Conservation (phyloP, 2,888 invertebrate species). For the Hyposoter dolosus region DNA sequence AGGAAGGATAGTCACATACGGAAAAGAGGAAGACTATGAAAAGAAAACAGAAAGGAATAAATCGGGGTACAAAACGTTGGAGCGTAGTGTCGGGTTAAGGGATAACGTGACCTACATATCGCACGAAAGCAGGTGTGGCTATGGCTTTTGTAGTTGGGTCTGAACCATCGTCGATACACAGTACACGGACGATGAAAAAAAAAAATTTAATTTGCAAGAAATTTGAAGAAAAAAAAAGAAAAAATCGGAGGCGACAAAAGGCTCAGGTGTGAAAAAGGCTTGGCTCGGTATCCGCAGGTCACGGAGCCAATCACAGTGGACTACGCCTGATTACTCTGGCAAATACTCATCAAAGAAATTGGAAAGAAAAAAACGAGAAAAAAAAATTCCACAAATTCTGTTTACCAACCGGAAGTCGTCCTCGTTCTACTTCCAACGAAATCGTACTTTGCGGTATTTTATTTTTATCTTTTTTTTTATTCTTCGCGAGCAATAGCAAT, state of each 20-base stretch:
- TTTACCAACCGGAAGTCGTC: conserved; percentile 66
- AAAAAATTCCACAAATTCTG: conserved; percentile 53
- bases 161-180: not conserved
- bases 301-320: conserved; percentile 1
- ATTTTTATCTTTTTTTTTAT: conserved; percentile 59
- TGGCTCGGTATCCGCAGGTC: conserved; percentile 16
- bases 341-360: not conserved
- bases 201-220: not conserved
- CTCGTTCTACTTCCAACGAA: conserved; percentile 63
- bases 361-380: not conserved
- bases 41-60: conserved; percentile 8
- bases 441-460: conserved; percentile 62
- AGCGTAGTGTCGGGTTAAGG: conserved; percentile 62
- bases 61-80: conserved; percentile 24
- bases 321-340: not conserved
- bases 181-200: not conserved
- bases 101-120: conserved; percentile 65
- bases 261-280: conserved; percentile 31
- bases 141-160: conserved; percentile 35
- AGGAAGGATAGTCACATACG: conserved; percentile 46
- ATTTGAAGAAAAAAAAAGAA: not conserved
- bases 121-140: conserved; percentile 60
- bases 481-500: conserved; percentile 34
- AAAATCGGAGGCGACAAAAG: not conserved
- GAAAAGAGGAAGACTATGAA: conserved; percentile 21